A percentile compares a stretch with the other conserved stretches of the same genome.
Conservation (phyloP, 2,113 vertebrate species). For the Symphodus melops region DNA sequence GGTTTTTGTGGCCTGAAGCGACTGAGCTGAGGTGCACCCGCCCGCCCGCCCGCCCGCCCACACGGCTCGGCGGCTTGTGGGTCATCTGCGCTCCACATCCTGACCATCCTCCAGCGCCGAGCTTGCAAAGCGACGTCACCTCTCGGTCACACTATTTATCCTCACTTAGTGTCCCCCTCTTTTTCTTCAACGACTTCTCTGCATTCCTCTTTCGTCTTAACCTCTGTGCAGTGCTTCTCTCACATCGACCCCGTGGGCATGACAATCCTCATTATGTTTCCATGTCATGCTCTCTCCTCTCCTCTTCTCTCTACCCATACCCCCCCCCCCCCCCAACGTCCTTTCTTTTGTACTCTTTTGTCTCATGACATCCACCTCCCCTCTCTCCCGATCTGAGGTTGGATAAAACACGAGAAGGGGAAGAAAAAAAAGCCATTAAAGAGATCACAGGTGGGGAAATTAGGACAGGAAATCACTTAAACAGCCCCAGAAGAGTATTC, state of each 20-base stretch:
- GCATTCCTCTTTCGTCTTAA: slow-evolving; percentile 50
- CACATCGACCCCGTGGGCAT: slow-evolving; percentile 61
- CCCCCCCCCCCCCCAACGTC: slow-evolving; percentile 34
- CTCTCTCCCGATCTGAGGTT: slow-evolving; percentile 16
- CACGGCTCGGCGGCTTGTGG: slow-evolving; percentile 28
- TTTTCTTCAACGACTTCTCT: slow-evolving; percentile 40
- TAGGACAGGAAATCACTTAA: slow-evolving; percentile 32
- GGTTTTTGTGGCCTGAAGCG: slow-evolving; percentile 45
- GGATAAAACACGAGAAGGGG: background rate
- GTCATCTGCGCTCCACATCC: slow-evolving; percentile 46
- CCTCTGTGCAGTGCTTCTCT: slow-evolving; percentile 45
- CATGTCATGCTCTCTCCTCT: slow-evolving; percentile 63
- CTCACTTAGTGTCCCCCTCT: background rate
- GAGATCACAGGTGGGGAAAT: background rate
- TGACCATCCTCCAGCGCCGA: slow-evolving; percentile 42
- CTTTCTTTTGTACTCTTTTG: slow-evolving; percentile 52
- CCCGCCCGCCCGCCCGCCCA: too few relatives aligned
- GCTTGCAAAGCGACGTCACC: slow-evolving; percentile 56
- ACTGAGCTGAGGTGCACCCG: slow-evolving; percentile 52
- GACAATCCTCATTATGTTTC: slow-evolving; percentile 75
- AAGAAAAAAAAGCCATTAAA: background rate
- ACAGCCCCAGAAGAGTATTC: slow-evolving; percentile 19
- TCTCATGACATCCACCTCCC: slow-evolving; percentile 31
- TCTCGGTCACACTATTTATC: slow-evolving; percentile 44
- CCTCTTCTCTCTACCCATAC: slow-evolving; percentile 10